Percentiles rank a stretch among this genome's conserved stretches.
phyloP scores from a whole-genome alignment of 2,797 vertebrate genomes.

The Rhodeus uyekii region DNA sequence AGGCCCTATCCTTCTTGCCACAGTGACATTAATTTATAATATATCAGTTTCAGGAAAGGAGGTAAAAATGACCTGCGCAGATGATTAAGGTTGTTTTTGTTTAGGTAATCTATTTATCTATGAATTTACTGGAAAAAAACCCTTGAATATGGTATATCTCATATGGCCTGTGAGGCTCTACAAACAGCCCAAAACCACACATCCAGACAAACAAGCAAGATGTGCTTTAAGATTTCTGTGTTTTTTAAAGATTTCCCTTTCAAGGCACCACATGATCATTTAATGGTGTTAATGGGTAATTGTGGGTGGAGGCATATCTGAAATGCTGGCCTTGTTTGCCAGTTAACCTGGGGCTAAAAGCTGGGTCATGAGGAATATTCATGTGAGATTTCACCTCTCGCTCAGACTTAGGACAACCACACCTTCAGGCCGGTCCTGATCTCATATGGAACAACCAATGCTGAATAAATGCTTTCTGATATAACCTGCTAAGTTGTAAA shows the following conservation, averaged over 20 bases:
- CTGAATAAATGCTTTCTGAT: neutral
- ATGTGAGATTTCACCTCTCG: conserved; percentile 62
- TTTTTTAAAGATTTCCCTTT: conserved; percentile 23
- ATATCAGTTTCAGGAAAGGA: neutral
- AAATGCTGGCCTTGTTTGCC: conserved; percentile 67
- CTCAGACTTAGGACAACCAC: conserved; percentile 20
- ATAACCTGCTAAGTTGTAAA: neutral
- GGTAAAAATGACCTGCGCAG: neutral
- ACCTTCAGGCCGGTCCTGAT: conserved; percentile 28
- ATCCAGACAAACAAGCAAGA: neutral
- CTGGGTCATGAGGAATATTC: conserved; percentile 55
- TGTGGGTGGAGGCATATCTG: conserved; percentile 40
- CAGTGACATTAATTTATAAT: too few relatives aligned
- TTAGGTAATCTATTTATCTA: neutral
- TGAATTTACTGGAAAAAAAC: neutral
- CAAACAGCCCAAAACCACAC: neutral
- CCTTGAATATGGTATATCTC: neutral
- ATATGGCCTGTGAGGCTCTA: neutral
- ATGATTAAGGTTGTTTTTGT: neutral
- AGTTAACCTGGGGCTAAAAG: conserved; percentile 68
- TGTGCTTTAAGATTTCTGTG: conserved; percentile 27
- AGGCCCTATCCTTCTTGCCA: too few relatives aligned
- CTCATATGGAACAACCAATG: neutral
- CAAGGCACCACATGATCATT: conserved; percentile 63
- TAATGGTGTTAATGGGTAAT: conserved; percentile 30